Base-by-base conservation (phyloP, 2,113 vertebrate species). In the Phrynocephalus versicolor region DNA sequence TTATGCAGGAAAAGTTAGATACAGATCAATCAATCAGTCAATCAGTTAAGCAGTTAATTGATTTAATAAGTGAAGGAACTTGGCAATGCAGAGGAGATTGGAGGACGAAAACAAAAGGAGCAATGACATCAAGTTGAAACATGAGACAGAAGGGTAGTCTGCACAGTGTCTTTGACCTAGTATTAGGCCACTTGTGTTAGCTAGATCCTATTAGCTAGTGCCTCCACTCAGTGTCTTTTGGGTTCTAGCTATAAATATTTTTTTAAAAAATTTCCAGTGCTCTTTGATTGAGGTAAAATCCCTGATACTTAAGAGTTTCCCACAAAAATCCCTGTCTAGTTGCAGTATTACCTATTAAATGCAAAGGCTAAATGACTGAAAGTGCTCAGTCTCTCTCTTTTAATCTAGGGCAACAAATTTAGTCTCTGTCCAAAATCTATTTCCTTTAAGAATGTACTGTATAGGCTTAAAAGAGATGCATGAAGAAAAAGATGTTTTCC, bases 271-370 rank as follows among this genome's bases (percentile, higher is more conserved):
- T 70, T n/a, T 81, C 39, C 14, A 70, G 55, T 55, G 30, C 55
- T 16, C 16, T 57, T 81, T 57, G 89, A 89, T 82, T 93, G 13
- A 35, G 87, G 88, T 89, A 92, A 88, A 65, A 51, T 33, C 23
- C 19, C 55, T 81, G 83, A 86, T 72, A 82, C 64, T 84, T 85
- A 76, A 88, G 19, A 51, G 58, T 51, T 87, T 65, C 69, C 71
- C 15, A 19, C 89, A 83, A 86, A 13, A 73, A 58, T 83, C 88
- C 77, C 55, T 85, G 69, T 35, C 88, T 79, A 80, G 86, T 90
- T 88, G 78, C 89, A 88, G 87, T 88, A 84, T 88, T 91, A 88
- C 87, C 89, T 88, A 92, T 85, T 21, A 93, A 92, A 92, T 92
- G 89, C 89, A 92, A 93, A 88, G 60, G 90, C 72, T 90, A 92